These are phyloP conservation scores for Fissipunctia ypsillon DNA, from an alignment of 2,888 invertebrate species.

Conservation along the genomic window DNA sequence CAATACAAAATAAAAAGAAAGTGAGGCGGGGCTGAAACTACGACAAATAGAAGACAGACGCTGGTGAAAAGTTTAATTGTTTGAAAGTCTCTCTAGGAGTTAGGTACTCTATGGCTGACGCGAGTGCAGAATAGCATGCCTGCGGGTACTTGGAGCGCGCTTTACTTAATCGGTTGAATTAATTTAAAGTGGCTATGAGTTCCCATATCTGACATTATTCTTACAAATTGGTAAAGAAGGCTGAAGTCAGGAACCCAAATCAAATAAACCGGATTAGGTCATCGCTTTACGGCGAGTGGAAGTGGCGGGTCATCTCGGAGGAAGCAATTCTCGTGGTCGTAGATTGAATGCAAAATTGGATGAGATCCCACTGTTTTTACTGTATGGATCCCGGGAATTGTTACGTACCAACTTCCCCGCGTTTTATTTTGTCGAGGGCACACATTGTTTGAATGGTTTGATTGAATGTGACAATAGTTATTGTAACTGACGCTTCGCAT, in stretches of 20 bases:
- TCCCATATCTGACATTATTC: constrained; percentile 77
- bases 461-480: constrained; percentile 89
- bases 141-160: constrained; percentile 16
- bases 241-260: constrained; percentile 87
- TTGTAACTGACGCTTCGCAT: constrained; percentile 82
- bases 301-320: constrained; percentile 89
- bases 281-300: constrained; percentile 88
- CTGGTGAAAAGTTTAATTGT: constrained; percentile 39
- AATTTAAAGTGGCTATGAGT: constrained; percentile 60
- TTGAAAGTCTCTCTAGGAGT: constrained; percentile 48
- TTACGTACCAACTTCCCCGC: constrained; percentile 79
- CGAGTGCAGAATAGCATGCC: constrained; percentile 37
- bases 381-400: constrained; percentile 84
- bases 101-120: constrained; percentile 27
- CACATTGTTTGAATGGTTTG: constrained; percentile 85
- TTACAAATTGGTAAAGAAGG: constrained; percentile 84
- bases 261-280: constrained; percentile 90
- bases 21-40: constrained; percentile 33
- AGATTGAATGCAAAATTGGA: constrained; percentile 91
- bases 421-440: constrained; percentile 85
- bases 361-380: constrained; percentile 89
- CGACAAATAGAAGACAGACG: constrained; percentile 33
- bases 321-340: constrained; percentile 89
- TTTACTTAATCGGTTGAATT: constrained; percentile 48
- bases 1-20: constrained; percentile 52